Evolutionary conservation across 2,888 invertebrate genomes (phyloP), one percentile per base, ranked within the genome.

Genomic region (Lacanobia wlatinum): DNA sequence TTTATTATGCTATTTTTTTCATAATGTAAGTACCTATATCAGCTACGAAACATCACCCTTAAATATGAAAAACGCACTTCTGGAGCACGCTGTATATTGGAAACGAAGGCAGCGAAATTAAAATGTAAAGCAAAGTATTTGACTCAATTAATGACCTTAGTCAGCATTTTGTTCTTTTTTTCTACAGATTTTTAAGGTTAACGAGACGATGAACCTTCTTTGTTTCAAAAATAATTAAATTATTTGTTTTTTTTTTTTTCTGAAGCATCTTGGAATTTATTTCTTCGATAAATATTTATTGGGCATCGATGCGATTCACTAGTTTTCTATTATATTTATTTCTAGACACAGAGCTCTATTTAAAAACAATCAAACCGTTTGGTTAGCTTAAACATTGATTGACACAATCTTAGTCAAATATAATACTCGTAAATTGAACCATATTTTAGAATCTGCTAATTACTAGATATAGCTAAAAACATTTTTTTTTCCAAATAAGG

Each of bases 31-130:
- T n/a, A n/a, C n/a, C n/a, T n/a, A 4, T 34, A 0, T 34, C 6
- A 4, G 34, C 34, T 34, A 6, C 34, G 3, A 2, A 34, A 34
- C 4, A 34, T 34, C 34, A 34, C 4, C 34, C 34, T 34, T 34
- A 34, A 34, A 5, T 34, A 34, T 34, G 34, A 34, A 34, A 34
- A 34, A 34, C 0, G 6, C 6, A 34, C 0, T 34, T 34, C 6
- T 34, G 4, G 34, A 34, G 5, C 34, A 34, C 34, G 34, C 34
- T 34, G 4, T 34, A 53, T 70, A 53, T 55, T 52, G 55, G 34
- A 58, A 52, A 65, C 56, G 67, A 56, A 64, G 46, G 58, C 21
- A n/a, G 18, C 23, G 18, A 71, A 83, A 70, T 81, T 68, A 78
- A 55, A 74, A 70, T 70, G 28, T 65, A 16, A 48, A 38, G 34